Evolutionary conservation across 1,140 invertebrate species (phyloP).

Genomic region (Temnothorax longispinosus): DNA sequence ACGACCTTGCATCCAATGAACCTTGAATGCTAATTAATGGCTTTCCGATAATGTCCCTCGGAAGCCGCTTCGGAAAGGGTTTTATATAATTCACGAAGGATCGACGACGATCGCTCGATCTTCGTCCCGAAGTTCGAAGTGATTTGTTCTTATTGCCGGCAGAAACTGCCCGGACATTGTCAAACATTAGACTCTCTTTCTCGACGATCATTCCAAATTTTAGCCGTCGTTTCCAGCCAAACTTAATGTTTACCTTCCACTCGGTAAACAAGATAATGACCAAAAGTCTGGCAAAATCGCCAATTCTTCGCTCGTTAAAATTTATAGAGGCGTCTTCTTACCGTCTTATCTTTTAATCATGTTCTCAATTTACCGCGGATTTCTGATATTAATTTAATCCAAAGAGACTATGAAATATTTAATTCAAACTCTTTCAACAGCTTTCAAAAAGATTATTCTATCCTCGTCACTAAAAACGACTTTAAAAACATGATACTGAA

Average conservation of each 20-base stretch:
- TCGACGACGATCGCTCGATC: slow-evolving; percentile 53
- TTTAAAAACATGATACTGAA: background rate
- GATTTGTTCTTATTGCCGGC: slow-evolving; percentile 48
- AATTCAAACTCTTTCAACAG: background rate
- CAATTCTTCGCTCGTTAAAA: background rate
- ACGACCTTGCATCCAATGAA: slow-evolving; percentile 55
- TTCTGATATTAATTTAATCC: background rate
- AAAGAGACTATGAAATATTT: background rate
- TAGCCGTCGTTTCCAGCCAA: background rate
- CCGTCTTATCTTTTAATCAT: background rate
- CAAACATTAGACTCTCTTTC: slow-evolving; percentile 26
- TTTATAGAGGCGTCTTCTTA: background rate
- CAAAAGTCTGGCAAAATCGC: background rate
- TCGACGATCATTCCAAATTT: background rate
- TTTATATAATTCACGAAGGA: slow-evolving; percentile 42
- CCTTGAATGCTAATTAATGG: slow-evolving; percentile 63
- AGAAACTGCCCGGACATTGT: slow-evolving; percentile 22
- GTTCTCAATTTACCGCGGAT: background rate
- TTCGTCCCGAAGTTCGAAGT: slow-evolving; percentile 37
- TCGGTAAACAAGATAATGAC: slow-evolving; percentile 32
- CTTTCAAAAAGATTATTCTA: background rate
- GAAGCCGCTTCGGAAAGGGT: too few relatives aligned
- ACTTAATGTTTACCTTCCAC: slow-evolving; percentile 25
- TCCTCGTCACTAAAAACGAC: background rate
- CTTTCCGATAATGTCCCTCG: slow-evolving; percentile 47